phyloP scores from a whole-genome alignment of 1,140 invertebrate genomes.

The Caenorhabditis tropicalis region DNA sequence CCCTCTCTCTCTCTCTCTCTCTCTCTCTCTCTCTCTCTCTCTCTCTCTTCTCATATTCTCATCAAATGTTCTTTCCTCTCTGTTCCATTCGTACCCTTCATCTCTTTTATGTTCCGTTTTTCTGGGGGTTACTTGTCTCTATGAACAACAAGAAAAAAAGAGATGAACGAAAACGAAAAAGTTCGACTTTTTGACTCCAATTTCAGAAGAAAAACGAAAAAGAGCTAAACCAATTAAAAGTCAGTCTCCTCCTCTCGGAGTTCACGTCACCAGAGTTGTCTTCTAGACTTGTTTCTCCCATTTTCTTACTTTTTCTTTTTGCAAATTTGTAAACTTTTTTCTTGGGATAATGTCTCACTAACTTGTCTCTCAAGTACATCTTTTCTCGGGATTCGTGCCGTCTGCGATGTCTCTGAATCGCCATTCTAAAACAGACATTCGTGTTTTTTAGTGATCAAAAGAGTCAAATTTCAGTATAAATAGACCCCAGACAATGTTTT shows the following conservation, averaged over 20 bases:
- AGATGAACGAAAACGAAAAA: not conserved
- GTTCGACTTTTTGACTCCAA: not conserved
- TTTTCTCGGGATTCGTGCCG: no score
- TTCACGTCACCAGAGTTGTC: not conserved
- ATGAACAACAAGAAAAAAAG: not conserved
- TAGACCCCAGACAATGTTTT: no score
- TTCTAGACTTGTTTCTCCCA: not conserved
- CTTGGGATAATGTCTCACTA: not conserved
- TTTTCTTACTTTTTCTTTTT: not conserved
- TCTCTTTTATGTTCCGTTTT: no score
- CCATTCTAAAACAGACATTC: not conserved
- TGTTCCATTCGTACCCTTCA: no score
- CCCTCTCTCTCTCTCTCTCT: not conserved
- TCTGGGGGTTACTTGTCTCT: not conserved
- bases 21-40: not conserved
- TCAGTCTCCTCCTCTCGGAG: not conserved
- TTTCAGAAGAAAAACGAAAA: not conserved
- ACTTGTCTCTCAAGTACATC: no score
- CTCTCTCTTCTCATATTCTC: not conserved
- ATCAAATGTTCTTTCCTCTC: no score
- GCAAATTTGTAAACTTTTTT: not conserved
- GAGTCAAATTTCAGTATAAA: no score
- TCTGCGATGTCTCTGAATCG: no score
- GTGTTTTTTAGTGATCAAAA: not conserved
- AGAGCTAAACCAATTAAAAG: constrained; percentile 38